These are phyloP conservation scores for Sisor rabdophorus DNA, from an alignment of 2,113 vertebrate species.

Conservation along the genomic window DNA sequence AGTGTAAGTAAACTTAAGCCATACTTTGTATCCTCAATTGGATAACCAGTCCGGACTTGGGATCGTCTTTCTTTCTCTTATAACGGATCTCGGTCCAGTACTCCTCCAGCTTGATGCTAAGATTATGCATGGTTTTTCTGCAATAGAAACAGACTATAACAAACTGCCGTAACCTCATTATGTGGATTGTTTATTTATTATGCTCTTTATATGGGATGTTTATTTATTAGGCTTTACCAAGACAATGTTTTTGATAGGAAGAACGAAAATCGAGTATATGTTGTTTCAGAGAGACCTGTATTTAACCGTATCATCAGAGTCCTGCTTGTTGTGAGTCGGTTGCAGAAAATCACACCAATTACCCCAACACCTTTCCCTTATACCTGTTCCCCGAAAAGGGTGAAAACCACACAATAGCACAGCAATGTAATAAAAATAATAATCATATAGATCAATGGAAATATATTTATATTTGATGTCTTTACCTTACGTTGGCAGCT, in stretches of 20 bases:
- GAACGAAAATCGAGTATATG: background rate
- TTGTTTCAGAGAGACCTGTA: slow-evolving; percentile 76
- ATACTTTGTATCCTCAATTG: slow-evolving; percentile 46
- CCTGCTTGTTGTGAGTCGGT: slow-evolving; percentile 96
- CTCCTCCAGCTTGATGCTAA: slow-evolving; percentile 49
- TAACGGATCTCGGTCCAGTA: slow-evolving; percentile 46
- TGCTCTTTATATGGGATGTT: no score
- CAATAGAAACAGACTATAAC: background rate
- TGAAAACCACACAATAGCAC: background rate
- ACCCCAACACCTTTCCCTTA: slow-evolving; percentile 86
- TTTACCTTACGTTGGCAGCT: slow-evolving; percentile 87
- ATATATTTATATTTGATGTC: no score
- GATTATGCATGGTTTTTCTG: slow-evolving; percentile 48
- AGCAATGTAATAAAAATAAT: background rate
- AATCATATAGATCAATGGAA: no score
- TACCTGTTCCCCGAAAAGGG: slow-evolving; percentile 67
- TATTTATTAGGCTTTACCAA: no score
- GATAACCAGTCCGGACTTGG: slow-evolving; percentile 32
- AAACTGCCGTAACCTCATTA: background rate
- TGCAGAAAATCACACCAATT: slow-evolving; percentile 89
- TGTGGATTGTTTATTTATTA: background rate
- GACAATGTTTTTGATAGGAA: no score
- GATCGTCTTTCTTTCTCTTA: slow-evolving; percentile 40
- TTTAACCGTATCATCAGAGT: slow-evolving; percentile 88
- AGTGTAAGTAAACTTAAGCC: background rate